Evolutionary conservation across 1,140 invertebrate species (phyloP), one percentile per base, ranked within the genome.

Genomic region (Sinonovacula constricta): DNA sequence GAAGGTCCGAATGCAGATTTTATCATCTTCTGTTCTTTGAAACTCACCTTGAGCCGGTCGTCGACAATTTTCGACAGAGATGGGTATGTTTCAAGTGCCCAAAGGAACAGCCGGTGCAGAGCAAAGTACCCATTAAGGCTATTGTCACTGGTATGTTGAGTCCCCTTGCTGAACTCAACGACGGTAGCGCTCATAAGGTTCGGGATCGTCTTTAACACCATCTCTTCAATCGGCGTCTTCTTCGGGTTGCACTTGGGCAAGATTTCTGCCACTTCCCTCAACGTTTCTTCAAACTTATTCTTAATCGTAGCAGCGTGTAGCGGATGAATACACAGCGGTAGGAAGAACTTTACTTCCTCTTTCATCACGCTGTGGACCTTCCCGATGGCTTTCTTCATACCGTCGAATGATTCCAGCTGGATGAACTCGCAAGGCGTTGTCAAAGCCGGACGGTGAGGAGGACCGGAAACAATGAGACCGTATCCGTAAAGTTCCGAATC

Each of bases 61-160:
- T 87, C 84, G 1, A 86, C 63, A 18, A 81, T 70, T 28, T 77
- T 71, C 39, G 86, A 78, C 4, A 88, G 71, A 15, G 76, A 70
- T 0, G 87, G 85, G 34, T 87, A 88, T 1, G 81, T 86, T 33
- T 88, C 85, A 53, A 88, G 26, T 0, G 87, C 85, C 87, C 87
- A 88, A 24, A 88, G 75, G 1, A 88, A 63, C 26, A 88, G 75
- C n/a, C 87, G 66, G 59, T 88, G 86, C 10, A 88, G 69, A 30
- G 85, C 80, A 54, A 88, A 88, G 72, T 87, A 88, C 0, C 87
- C 87, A 57, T 82, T 86, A 10, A 87, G 81, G 22, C 75, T 79
- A 74, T 86, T 88, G 60, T 88, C 87, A 69, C 86, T 87, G 12
- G 86, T 87, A 59, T 88, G 85, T 54, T 88, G 87, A 0, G 85